Conservation (phyloP, 2,888 invertebrate genomes). For the Rhabditoides inermis region DNA sequence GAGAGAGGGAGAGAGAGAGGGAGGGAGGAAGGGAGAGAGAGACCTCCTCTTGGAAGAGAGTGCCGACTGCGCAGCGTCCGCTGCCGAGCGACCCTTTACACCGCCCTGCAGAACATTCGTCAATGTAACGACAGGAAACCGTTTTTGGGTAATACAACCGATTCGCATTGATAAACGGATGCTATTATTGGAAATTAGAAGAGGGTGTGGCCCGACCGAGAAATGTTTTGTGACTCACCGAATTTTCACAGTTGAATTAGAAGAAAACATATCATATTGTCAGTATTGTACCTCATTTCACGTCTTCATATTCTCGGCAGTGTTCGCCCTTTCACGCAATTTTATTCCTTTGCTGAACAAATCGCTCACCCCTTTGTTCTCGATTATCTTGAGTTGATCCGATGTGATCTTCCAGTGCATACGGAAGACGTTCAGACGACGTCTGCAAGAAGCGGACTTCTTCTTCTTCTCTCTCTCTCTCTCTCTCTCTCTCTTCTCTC, state of each 20-base stretch:
- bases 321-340: neutral
- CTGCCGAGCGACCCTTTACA: conserved; percentile 20
- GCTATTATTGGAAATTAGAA: too few species aligned
- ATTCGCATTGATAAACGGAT: too few species aligned
- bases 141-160: too few species aligned
- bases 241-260: conserved; percentile 4
- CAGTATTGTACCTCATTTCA: too few species aligned
- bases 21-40: neutral
- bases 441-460: neutral
- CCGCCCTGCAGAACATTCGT: too few species aligned
- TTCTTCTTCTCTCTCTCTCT: neutral
- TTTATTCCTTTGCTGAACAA: too few species aligned
- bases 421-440: conserved; percentile 30
- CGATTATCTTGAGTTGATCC: conserved; percentile 41
- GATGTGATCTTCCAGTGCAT: conserved; percentile 40
- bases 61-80: neutral
- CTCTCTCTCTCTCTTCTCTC: neutral
- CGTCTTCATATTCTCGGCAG: too few species aligned
- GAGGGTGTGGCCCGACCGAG: too few species aligned
- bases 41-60: neutral
- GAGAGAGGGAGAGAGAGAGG: neutral
- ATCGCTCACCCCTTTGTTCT: conserved; percentile 23
- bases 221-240: too few species aligned
- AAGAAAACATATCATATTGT: too few species aligned
- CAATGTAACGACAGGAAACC: too few species aligned